phyloP scores from a whole-genome alignment of 2,797 vertebrate species.

The Sebastes kiyomatsui region DNA sequence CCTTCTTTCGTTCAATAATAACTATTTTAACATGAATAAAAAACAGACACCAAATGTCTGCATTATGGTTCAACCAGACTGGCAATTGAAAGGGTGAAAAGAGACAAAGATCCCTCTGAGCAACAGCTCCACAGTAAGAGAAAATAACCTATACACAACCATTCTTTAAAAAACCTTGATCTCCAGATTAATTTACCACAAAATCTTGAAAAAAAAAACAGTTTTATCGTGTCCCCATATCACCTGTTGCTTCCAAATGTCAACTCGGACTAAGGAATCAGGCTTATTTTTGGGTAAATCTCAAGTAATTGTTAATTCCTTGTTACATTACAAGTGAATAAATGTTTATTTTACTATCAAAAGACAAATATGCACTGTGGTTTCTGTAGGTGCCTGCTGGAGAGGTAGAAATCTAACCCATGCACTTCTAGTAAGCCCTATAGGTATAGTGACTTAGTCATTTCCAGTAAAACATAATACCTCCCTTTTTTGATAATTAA shows the following conservation, averaged over 20 bases:
- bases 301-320: background rate
- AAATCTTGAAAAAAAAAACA: background rate
- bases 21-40: no score
- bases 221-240: background rate
- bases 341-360: slow-evolving; percentile 6
- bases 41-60: no score
- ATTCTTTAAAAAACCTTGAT: background rate
- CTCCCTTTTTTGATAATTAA: background rate
- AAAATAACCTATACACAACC: background rate
- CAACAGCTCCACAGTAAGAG: background rate
- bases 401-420: background rate
- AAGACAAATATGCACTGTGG: slow-evolving; percentile 1
- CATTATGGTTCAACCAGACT: no score
- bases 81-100: no score
- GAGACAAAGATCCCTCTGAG: no score
- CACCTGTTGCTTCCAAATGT: background rate
- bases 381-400: background rate
- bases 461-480: background rate
- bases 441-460: background rate
- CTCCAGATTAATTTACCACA: background rate
- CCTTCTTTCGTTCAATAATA: background rate
- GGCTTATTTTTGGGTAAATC: background rate
- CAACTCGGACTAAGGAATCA: background rate
- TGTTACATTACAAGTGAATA: background rate
- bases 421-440: background rate